Conservation (phyloP, 2,113 vertebrate genomes). For the Pseudopipra pipra region DNA sequence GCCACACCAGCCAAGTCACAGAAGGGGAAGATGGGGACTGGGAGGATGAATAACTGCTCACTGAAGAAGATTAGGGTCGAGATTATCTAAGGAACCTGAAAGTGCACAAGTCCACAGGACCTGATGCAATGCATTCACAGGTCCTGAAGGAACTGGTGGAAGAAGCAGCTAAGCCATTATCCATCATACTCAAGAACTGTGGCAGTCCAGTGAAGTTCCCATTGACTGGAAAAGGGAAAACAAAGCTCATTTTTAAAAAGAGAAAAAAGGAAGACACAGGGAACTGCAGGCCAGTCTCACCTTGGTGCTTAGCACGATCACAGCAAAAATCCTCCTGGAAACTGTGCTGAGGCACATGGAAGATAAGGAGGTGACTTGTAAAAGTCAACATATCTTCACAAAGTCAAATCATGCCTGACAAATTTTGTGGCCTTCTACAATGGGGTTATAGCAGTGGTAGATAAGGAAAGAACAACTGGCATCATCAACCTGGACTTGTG, state of each 20-base stretch:
- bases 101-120: not conserved
- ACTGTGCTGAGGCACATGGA: not conserved
- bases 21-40: accelerated
- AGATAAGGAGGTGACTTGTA: not conserved
- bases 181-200: accelerated
- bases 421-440: not conserved
- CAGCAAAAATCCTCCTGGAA: not conserved
- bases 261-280: not conserved
- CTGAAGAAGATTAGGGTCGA: not conserved
- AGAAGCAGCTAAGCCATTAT: not conserved
- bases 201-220: not conserved
- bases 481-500: not conserved
- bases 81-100: not conserved
- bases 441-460: not conserved
- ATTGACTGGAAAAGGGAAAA: not conserved
- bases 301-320: not conserved
- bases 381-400: not conserved
- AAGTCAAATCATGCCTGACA: not conserved
- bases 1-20: not conserved
- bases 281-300: not conserved
- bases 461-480: not conserved
- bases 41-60: not conserved
- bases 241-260: not conserved
- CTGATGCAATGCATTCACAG: not conserved
- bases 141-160: not conserved